Base-by-base conservation (phyloP, 1,140 invertebrate genomes). In the Anastrepha ludens region DNA sequence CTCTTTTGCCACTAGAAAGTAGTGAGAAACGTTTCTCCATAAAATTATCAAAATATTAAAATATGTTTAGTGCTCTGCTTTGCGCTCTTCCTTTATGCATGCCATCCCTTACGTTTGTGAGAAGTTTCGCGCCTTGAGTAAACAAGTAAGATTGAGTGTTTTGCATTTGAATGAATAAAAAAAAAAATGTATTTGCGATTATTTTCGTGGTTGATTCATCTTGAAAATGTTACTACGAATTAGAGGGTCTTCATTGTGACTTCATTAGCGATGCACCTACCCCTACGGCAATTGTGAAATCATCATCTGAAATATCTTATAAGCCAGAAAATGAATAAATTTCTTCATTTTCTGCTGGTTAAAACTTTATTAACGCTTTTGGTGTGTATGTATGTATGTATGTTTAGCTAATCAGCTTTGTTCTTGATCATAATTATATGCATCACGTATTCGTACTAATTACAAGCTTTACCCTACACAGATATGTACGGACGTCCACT, bases 181-280 rank as follows among this genome's bases (percentile, higher is more conserved):
- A 29, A 29, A 29, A 29, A 29, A 29, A n/a, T n/a, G 29, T 29
- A 29, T 29, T 29, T 29, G 29, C 29, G 29, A 29, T 11, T 39
- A 15, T 44, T n/a, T 4, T 74, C 41, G 4, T 5, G 13, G 67
- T 41, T 74, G 67, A 74, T 58, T 81, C n/a, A 81, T n/a, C 55
- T 55, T 81, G 74, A 44, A 81, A 81, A 81, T 81, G 50, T 1
- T 15, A 29, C 15, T 0, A 8, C 55, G 17, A 8, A 17, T 81
- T 81, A 81, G 17, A 81, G 74, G 74, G 74, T 81, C 47, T 81
- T 29, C 1, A 7, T 81, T 29, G 50, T 81, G 74, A 81, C 50
- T 81, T 81, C 50, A 81, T 81, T 1, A 29, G 74, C 50, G 47
- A 47, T 81, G 50, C 4, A 81, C 74, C 74, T 81, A 55, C 74